Base-by-base conservation (phyloP, 2,113 vertebrate genomes). In the Onychostruthus taczanowskii region DNA sequence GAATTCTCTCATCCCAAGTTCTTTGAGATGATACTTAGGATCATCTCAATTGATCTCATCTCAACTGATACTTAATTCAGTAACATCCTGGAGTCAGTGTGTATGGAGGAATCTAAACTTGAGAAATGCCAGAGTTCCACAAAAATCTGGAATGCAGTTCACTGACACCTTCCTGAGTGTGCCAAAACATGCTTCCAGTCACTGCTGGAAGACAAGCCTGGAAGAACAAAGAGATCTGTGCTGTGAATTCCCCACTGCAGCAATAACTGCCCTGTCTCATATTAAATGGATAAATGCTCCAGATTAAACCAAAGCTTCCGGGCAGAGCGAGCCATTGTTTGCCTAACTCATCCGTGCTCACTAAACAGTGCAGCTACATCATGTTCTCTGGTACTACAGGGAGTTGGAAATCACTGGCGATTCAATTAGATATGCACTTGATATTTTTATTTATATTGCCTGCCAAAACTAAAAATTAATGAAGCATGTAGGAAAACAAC, bases 381-480 rank as follows among this genome's bases (percentile, higher is more conserved):
- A 69, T 91, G 87, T 95, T 97, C 88, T 61, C 87, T 78, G 41
- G 37, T 69, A 93, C 93, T 69, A 93, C 69, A 77, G 97, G 91
- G 95, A 97, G 75, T 7, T 95, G 72, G 90, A 94, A 97, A 94
- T 97, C 92, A 92, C 41, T 52, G 85, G 96, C 87, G 91, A 98
- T 97, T 97, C 97, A 98, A 96, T 98, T 97, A 98, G 97, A 97
- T 89, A 83, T 91, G 89, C 16, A 59, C 81, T 96, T 94, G 90
- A 95, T 96, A 94, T 91, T 97, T 96, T 95, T 96, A 98, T 97
- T 97, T 96, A 96, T 95, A 93, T 89, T 91, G 85, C 94, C 96
- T 97, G 97, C 93, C 97, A 97, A 97, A 96, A 96, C 95, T 96
- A 96, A 96, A 96, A 97, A 97, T 97, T 98, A 98, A 98, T 97